Base-by-base conservation (phyloP, 2,888 invertebrate species). In the Tanytarsus gracilentus region DNA sequence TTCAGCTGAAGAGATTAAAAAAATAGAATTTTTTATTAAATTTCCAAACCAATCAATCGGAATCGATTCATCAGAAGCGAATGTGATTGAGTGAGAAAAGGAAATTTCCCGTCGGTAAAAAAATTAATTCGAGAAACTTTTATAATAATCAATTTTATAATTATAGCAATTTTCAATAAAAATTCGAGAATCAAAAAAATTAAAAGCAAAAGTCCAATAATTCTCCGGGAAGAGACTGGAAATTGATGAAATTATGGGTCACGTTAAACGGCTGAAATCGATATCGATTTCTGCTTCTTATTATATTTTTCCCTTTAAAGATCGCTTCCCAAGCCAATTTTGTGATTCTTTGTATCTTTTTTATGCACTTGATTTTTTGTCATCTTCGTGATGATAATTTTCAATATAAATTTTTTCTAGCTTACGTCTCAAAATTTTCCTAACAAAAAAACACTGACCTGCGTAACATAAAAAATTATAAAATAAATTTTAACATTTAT, bases 1-100 rank as follows among this genome's bases (percentile, higher is more conserved):
- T 78, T 96, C 95, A 72, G 94, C 96, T 96, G 83, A 61, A 84
- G n/a, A n/a, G n/a, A 83, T 72, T 76, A 27, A 68, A 65, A 64
- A 69, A 69, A 65, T n/a, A 30, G 26, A 7, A 53, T 16, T 25
- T 29, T 40, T 27, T n/a, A 44, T 61, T 27, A 56, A 51, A 61
- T 61, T 29, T 53, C 29, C 61, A 29, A 39, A 11, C 29, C 55
- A 62, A 56, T 62, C 58, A 58, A 62, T n/a, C n/a, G n/a, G n/a
- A 60, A 62, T 56, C 58, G 49, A 52, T 52, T 63, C 58, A 53
- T 61, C 48, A 51, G 39, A 52, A 53, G 33, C 26, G 40, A 39
- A 44, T 18, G n/a, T 18, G 9, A 30, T 44, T 40, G 14, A 40
- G 16, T 40, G 25, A 16, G 26, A 21, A 7, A 33, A 40, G 39